Evolutionary conservation across 2,888 invertebrate genomes (phyloP).

Genomic region (Ectemnius continuus): DNA sequence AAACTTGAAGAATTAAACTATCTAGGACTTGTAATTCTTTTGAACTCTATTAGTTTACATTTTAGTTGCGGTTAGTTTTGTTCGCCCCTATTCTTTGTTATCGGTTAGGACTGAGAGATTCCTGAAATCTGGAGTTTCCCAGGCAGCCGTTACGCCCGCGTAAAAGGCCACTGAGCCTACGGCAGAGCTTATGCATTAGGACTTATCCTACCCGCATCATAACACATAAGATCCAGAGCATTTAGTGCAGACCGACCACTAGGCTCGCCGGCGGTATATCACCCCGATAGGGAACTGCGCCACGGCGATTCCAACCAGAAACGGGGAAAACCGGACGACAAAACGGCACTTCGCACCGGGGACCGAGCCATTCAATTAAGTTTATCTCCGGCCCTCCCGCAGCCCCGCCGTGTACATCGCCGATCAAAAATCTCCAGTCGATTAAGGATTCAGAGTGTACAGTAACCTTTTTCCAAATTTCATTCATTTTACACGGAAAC

Average conservation of each 20-base stretch:
- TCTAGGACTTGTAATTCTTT: too few relatives aligned
- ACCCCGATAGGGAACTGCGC: slow-evolving; percentile 45
- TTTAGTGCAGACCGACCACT: slow-evolving; percentile 37
- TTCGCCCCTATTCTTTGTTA: too few relatives aligned
- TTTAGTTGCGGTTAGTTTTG: too few relatives aligned
- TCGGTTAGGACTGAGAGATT: too few relatives aligned
- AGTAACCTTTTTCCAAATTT: too few relatives aligned
- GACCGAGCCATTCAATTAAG: slow-evolving; percentile 71
- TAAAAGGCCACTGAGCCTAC: slow-evolving; percentile 8
- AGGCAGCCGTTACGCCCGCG: neutral
- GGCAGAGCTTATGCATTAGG: slow-evolving; percentile 17
- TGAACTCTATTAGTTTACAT: too few relatives aligned
- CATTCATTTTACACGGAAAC: too few relatives aligned
- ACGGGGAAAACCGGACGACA: slow-evolving; percentile 51
- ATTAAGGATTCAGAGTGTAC: neutral
- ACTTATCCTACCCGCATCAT: slow-evolving; percentile 33
- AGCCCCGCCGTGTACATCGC: slow-evolving; percentile 56
- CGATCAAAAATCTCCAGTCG: slow-evolving; percentile 1
- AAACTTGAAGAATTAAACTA: too few relatives aligned
- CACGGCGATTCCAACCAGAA: slow-evolving; percentile 44
- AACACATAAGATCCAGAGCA: slow-evolving; percentile 45
- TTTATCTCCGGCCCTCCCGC: slow-evolving; percentile 64
- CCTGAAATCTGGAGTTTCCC: neutral
- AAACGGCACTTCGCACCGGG: slow-evolving; percentile 52
- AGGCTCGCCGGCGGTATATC: slow-evolving; percentile 31